These are phyloP conservation scores for Mimachlamys varia DNA, from an alignment of 2,888 invertebrate species.

Conservation along the genomic window DNA sequence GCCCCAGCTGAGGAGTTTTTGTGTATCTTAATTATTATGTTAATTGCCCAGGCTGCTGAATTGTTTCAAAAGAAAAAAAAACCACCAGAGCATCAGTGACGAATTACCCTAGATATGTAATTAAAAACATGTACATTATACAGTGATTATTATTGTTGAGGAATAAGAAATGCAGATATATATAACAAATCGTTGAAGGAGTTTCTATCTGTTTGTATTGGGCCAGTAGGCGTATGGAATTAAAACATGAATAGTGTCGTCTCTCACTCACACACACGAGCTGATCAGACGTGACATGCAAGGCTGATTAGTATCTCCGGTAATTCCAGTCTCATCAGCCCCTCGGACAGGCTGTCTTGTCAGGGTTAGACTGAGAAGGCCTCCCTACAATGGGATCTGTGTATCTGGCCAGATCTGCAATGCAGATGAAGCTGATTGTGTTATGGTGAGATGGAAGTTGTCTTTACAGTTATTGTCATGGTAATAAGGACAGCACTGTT, in stretches of 20 bases:
- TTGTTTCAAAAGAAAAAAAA: background rate
- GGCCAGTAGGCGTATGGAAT: background rate
- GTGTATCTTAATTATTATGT: background rate
- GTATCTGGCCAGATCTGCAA: background rate
- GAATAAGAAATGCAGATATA: background rate
- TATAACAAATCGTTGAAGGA: background rate
- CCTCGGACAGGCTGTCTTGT: background rate
- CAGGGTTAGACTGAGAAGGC: background rate
- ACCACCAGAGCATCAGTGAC: background rate
- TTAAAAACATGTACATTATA: background rate
- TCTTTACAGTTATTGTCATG: background rate
- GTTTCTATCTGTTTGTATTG: background rate
- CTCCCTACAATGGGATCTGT: background rate
- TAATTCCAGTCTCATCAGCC: conserved; percentile 24
- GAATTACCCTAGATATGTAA: background rate
- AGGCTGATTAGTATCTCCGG: background rate
- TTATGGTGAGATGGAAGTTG: background rate
- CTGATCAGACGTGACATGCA: conserved; percentile 24
- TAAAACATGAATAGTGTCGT: background rate
- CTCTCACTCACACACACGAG: background rate
- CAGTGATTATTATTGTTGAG: background rate
- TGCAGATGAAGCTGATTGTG: conserved; percentile 10
- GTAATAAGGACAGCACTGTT: background rate
- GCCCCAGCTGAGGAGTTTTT: background rate
- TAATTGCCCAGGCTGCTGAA: background rate